Base-by-base conservation (phyloP, 2,113 vertebrate species). In the Progne subis region DNA sequence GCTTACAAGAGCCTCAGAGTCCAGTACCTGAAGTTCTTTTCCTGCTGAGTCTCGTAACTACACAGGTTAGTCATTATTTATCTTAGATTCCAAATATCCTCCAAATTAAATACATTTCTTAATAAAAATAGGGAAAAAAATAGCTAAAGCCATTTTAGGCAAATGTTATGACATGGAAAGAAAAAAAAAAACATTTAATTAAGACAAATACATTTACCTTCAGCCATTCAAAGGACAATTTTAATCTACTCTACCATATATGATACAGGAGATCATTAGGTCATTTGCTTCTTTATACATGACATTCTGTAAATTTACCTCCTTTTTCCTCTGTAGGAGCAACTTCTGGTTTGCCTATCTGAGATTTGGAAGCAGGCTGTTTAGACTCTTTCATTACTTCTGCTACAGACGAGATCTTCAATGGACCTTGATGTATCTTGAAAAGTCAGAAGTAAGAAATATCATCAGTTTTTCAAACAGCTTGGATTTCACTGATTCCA, bases 331-430 rank as follows among this genome's bases (percentile, higher is more conserved):
- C 95, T 86, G 95, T 55, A 39, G 96, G 61, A 86, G 97, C 75
- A 46, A 91, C 26, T 59, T 98, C 96, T 47, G 88, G 79, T 67
- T 98, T 98, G 79, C 97, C 97, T 52, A 82, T 88, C 47, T 95
- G 98, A 93, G 77, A 46, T 95, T 98, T 98, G 49, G 86, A 31
- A 34, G 18, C 4, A 17, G 98, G 96, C 34, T 96, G 97, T 77
- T 98, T 99, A 24, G 98, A 97, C 23, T 98, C 98, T 78, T 99
- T 99, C 83, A 97, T 98, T 70, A 98, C 97, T 91, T 99, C 99
- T 88, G 98, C 90, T 90, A 99, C 97, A 25, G 98, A 98, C 5
- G 99, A 98, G 68, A 98, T 98, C 97, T 99, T 98, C 53, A 97
- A 88, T 21, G 97, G 97, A 70, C 98, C 98, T 82, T 98, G 61